A percentile compares a stretch with the other conserved stretches of the same genome.
Conservation (phyloP, 2,888 invertebrate genomes). For the Pollenia labialis region DNA sequence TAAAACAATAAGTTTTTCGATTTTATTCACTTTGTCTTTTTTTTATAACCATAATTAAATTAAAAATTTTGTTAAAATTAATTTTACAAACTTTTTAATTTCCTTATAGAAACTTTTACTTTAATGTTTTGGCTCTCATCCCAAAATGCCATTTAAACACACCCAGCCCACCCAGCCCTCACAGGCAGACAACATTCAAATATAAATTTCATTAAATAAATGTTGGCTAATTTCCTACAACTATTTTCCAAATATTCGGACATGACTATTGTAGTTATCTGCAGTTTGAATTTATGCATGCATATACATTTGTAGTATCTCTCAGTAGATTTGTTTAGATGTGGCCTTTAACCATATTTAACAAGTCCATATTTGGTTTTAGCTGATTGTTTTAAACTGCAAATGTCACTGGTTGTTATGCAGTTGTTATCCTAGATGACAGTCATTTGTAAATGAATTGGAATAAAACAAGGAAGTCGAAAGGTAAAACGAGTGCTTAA, state of each 20-base stretch:
- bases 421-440: constrained; percentile 29
- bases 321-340: constrained; percentile 43
- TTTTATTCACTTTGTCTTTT: not conserved
- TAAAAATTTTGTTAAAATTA: not conserved
- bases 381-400: constrained; percentile 60
- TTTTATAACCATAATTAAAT: constrained; percentile 26
- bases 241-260: constrained; percentile 6
- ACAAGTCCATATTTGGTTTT: constrained; percentile 60
- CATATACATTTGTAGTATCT: not conserved
- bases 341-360: constrained; percentile 62
- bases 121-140: constrained; percentile 32
- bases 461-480: constrained; percentile 2
- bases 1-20: not conserved
- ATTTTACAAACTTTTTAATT: not conserved
- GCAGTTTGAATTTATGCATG: not conserved
- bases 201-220: constrained; percentile 56
- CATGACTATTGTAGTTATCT: constrained; percentile 36
- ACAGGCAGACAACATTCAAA: not conserved
- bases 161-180: not conserved
- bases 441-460: constrained; percentile 38
- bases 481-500: not conserved
- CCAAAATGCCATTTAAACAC: constrained; percentile 41
- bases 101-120: constrained; percentile 14
- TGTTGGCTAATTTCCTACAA: constrained; percentile 61
- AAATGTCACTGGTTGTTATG: constrained; percentile 59